Evolutionary conservation across 2,113 vertebrate genomes (phyloP), one percentile per base, ranked within the genome.

Genomic region (Meleagris gallopavo): DNA sequence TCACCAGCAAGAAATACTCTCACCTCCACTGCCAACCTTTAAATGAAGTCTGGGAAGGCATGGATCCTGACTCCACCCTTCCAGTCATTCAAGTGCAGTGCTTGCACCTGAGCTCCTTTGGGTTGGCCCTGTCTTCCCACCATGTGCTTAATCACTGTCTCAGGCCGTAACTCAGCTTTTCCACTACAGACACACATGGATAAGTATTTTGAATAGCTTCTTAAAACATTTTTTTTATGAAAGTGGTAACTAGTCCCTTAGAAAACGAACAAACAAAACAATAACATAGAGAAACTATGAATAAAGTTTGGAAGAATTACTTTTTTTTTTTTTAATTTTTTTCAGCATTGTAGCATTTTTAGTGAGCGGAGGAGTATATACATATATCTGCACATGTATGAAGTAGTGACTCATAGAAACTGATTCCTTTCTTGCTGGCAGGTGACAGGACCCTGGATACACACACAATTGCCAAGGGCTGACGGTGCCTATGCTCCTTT

Each of bases 391-490:
- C 88, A 41, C 27, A 43, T 2, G 6, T 8, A 1, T 81, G 46
- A 81, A 73, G 80, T 61, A 32, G 30, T 81, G 83, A 95, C 52
- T 88, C 80, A 76, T 8, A 30, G 72, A 66, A 91, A 61, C 17
- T 86, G 65, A 22, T 24, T 69, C 45, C 15, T 48, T 69, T 69
- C 66, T 34, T n/a, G 66, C 17, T 30, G 60, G 32, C n/a, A 70
- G 3, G 2, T 22, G 40, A 4, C 24, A 61, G 25, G 34, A 43
- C 20, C 43, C 21, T 12, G 13, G 7, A 48, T 27, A 77, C 2
- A 0, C 15, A 43, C 45, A 29, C 70, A 69, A 38, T 1, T 1
- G 2, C 5, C 0, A 0, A 67, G 50, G 50, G 50, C n/a, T 90
- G 55, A 3, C 0, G 1, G 27, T 73, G 67, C 67, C 88, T 75